Evolutionary conservation across 2,888 invertebrate species (phyloP).

Genomic region (Polyploca ridens): DNA sequence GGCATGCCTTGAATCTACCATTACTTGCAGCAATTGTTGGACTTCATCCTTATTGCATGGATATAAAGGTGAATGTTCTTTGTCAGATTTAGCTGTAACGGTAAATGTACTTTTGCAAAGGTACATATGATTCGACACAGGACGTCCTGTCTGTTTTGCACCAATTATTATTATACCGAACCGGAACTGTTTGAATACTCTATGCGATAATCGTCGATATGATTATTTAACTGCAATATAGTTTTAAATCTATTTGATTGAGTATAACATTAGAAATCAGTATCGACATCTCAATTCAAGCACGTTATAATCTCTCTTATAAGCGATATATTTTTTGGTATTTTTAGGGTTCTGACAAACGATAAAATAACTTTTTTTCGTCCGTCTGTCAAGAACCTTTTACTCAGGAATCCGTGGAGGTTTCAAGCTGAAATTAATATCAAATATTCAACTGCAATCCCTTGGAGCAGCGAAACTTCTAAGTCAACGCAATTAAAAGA

Average conservation of each 20-base stretch:
- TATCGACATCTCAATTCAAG: neutral
- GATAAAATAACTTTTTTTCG: too few relatives aligned
- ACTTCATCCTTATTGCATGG: constrained; percentile 22
- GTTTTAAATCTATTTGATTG: neutral
- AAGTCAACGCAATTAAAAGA: too few relatives aligned
- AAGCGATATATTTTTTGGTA: too few relatives aligned
- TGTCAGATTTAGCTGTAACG: constrained; percentile 26
- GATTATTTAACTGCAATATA: constrained; percentile 19
- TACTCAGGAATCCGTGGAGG: too few relatives aligned
- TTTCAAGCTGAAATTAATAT: too few relatives aligned
- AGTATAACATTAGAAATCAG: too few relatives aligned
- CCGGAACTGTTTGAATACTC: constrained; percentile 58
- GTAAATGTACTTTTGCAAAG: constrained; percentile 48
- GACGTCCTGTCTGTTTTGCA: constrained; percentile 81
- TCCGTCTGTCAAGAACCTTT: too few relatives aligned
- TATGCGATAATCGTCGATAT: constrained; percentile 46
- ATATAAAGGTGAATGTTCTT: constrained; percentile 39
- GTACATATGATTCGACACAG: constrained; percentile 73
- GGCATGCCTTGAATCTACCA: constrained; percentile 35
- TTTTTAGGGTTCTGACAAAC: too few relatives aligned
- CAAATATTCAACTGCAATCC: too few relatives aligned
- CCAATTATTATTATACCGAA: constrained; percentile 77
- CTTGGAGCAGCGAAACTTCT: too few relatives aligned
- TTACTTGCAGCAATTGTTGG: constrained; percentile 7
- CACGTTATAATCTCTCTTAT: too few relatives aligned